Evolutionary conservation across 2,797 vertebrate species (phyloP).

Genomic region (Hydrocynus forskahlii): DNA sequence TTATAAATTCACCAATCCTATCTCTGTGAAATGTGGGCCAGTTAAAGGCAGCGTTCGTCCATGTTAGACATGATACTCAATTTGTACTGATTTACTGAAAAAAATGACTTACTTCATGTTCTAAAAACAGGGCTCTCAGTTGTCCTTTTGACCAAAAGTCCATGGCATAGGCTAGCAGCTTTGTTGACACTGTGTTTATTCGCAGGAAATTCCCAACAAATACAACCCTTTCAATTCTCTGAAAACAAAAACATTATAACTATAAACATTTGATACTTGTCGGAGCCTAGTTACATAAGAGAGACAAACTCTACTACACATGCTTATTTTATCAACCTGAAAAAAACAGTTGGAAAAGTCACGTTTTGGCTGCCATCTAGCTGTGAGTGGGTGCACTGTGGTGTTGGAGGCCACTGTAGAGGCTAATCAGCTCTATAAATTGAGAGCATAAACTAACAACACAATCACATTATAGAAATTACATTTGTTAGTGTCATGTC

Average conservation of each 20-base stretch:
- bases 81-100: not conserved
- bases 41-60: not conserved
- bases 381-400: not conserved
- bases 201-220: slow-evolving; percentile 92
- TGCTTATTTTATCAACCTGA: not conserved
- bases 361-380: slow-evolving; percentile 9
- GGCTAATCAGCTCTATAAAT: no score
- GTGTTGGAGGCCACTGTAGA: not conserved
- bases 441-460: not conserved
- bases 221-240: slow-evolving; percentile 89
- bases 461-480: not conserved
- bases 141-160: slow-evolving; percentile 93
- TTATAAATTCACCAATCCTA: no score
- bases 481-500: slow-evolving; percentile 5
- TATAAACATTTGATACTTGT: not conserved
- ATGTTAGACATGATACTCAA: not conserved
- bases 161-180: slow-evolving; percentile 90
- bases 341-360: not conserved
- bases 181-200: slow-evolving; percentile 91
- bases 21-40: not conserved
- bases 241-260: slow-evolving; percentile 37
- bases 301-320: not conserved
- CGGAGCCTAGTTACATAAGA: not conserved
- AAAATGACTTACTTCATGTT: slow-evolving; percentile 83
- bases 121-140: slow-evolving; percentile 88